phyloP scores from a whole-genome alignment of 1,140 invertebrate genomes.

The Batillaria attramentaria region DNA sequence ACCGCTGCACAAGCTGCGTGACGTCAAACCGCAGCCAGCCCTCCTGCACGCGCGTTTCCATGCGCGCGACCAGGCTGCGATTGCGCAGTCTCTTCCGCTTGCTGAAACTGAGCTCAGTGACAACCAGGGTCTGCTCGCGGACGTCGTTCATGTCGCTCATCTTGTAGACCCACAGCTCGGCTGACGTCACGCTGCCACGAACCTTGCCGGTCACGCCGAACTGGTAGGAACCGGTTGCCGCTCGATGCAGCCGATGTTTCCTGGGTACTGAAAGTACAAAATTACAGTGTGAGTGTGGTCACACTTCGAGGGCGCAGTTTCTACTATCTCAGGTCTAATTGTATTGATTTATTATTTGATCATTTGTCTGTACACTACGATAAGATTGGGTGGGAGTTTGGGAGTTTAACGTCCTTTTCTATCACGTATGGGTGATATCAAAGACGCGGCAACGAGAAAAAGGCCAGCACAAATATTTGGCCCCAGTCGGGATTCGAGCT shows the following conservation, averaged over 20 bases:
- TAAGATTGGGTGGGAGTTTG: too few relatives aligned
- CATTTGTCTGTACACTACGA: too few relatives aligned
- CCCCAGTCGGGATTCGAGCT: too few relatives aligned
- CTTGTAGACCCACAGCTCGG: slow-evolving; percentile 33
- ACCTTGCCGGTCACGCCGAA: slow-evolving; percentile 21
- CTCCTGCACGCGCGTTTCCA: slow-evolving; percentile 28
- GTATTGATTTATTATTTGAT: too few relatives aligned
- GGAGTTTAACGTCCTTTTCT: too few relatives aligned
- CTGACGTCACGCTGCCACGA: slow-evolving; percentile 21
- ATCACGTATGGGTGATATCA: too few relatives aligned
- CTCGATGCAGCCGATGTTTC: slow-evolving; percentile 7
- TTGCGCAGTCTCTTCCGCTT: slow-evolving; percentile 5
- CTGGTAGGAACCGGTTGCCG: slow-evolving; percentile 25
- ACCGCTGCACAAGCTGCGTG: slow-evolving; percentile 12
- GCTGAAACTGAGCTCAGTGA: slow-evolving; percentile 26
- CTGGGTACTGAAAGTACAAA: slow-evolving; percentile 1
- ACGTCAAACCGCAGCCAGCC: slow-evolving; percentile 31
- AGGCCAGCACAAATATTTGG: too few relatives aligned
- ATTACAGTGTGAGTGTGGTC: background rate
- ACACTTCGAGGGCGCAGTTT: too few relatives aligned
- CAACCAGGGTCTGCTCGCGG: slow-evolving; percentile 20
- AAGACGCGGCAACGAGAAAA: too few relatives aligned
- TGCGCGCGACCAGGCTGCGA: slow-evolving; percentile 25
- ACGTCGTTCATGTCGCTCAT: slow-evolving; percentile 27
- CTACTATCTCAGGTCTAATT: too few relatives aligned